These are phyloP conservation scores for Chelon auratus DNA, from an alignment of 2,797 vertebrate species.

Conservation along the genomic window DNA sequence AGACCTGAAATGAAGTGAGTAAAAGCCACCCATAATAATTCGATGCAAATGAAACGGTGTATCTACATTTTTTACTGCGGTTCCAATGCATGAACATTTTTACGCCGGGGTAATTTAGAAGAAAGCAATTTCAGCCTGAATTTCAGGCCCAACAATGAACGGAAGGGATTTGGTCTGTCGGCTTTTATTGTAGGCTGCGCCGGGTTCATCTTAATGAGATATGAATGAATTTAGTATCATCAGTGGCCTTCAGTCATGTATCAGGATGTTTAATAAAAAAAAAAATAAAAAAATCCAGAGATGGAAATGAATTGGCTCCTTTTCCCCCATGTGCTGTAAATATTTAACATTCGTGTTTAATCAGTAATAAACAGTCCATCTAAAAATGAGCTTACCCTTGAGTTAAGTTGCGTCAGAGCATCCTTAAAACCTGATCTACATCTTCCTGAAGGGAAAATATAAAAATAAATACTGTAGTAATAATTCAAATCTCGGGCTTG, in stretches of 20 bases:
- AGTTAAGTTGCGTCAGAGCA: constrained; percentile 3
- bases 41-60: constrained; percentile 50
- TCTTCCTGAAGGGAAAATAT: constrained; percentile 40
- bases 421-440: constrained; percentile 3
- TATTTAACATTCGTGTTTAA: not conserved
- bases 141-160: constrained; percentile 44
- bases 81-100: constrained; percentile 38
- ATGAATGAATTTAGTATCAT: constrained; percentile 38
- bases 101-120: constrained; percentile 38
- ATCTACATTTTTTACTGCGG: constrained; percentile 38
- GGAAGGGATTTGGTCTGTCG: constrained; percentile 33
- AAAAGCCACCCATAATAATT: constrained; percentile 45
- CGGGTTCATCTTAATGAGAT: constrained; percentile 26
- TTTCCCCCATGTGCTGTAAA: not conserved
- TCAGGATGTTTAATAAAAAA: not conserved
- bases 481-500: constrained; percentile 35
- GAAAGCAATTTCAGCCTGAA: constrained; percentile 53
- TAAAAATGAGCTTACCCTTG: not conserved
- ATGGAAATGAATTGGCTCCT: not conserved
- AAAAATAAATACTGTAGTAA: constrained; percentile 40
- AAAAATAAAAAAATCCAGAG: not conserved
- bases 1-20: constrained; percentile 42
- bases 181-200: constrained; percentile 27
- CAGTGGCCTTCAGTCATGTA: constrained; percentile 1
- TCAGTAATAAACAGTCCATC: not conserved